Evolutionary conservation across 2,888 invertebrate genomes (phyloP), one percentile per base, ranked within the genome.

Genomic region (Dioctria linearis): DNA sequence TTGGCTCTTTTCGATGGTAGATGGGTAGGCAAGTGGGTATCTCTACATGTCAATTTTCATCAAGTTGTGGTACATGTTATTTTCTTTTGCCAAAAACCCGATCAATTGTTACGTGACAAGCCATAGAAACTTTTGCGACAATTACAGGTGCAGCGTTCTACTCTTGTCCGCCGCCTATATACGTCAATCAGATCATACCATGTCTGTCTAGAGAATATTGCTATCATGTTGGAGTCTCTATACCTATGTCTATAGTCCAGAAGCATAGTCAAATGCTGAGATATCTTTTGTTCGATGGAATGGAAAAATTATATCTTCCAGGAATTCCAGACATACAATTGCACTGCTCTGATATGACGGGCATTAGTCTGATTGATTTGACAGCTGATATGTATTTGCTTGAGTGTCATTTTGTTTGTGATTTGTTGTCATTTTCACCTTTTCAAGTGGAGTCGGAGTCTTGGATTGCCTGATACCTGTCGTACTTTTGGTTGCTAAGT

Each of bases 321-420:
- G 71, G 8, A 71, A 54, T 39, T 63, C 40, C 40, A 25, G 40
- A 39, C 1, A 25, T 25, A 25, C 25, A n/a, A n/a, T 25, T 25
- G 25, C 49, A 51, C 39, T 54, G 40, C 3, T 9, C 54, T 71
- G 71, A 71, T 71, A 71, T 71, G 49, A 71, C 9, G 71, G 51
- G 40, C 40, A 71, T 71, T 71, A 71, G 71, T 11, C 71, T 71
- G 71, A 71, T 71, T 71, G 71, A 71, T 71, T 71, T 71, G 71
- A 71, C 71, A 39, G 71, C 54, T 37, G 71, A 71, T 54, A 71
- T 71, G 49, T 39, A 11, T 9, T 39, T 39, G 25, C 25, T 25
- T 25, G 25, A 2, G 71, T 51, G 71, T 51, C 54, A 54, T 25
- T 40, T 13, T 54, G 71, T 51, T 71, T 71, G 43, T 67, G 67